phyloP scores from a whole-genome alignment of 2,113 vertebrate genomes.

The Erythrocercus mccallii region DNA sequence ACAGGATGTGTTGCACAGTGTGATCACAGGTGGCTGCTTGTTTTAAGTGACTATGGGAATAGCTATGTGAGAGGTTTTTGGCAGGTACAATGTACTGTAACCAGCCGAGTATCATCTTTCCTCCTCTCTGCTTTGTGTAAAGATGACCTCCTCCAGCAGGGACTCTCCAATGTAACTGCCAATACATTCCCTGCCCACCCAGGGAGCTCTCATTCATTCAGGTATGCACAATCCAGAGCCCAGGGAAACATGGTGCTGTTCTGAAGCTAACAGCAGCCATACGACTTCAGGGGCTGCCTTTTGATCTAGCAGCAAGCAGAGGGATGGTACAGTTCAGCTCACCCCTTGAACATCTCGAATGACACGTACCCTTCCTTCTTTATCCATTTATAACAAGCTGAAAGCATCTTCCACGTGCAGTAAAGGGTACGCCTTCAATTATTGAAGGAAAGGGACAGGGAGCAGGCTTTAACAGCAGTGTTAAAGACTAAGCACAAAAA shows the following conservation, averaged over 20 bases:
- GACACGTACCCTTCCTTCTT: rapidly evolving
- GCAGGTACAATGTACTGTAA: background rate
- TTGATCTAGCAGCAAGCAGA: background rate
- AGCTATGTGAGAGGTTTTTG: background rate
- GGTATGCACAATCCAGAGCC: background rate
- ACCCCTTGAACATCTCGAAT: background rate
- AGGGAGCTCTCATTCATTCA: background rate
- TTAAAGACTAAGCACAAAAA: background rate
- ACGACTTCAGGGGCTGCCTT: background rate
- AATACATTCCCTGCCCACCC: background rate
- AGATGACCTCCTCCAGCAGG: background rate
- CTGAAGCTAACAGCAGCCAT: background rate
- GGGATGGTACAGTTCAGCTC: background rate
- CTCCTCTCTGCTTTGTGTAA: background rate
- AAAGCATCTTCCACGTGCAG: background rate
- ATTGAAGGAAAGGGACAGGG: background rate
- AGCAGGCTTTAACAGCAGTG: background rate
- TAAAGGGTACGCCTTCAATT: background rate
- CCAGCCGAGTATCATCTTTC: background rate
- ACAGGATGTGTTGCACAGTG: background rate
- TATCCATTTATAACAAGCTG: background rate
- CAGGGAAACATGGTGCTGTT: background rate
- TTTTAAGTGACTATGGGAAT: background rate
- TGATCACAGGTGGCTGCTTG: background rate
- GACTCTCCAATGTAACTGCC: background rate